Percentiles rank a stretch among this genome's conserved stretches.
phyloP scores from a whole-genome alignment of 2,888 invertebrate species.

The Cotesia congregata region DNA sequence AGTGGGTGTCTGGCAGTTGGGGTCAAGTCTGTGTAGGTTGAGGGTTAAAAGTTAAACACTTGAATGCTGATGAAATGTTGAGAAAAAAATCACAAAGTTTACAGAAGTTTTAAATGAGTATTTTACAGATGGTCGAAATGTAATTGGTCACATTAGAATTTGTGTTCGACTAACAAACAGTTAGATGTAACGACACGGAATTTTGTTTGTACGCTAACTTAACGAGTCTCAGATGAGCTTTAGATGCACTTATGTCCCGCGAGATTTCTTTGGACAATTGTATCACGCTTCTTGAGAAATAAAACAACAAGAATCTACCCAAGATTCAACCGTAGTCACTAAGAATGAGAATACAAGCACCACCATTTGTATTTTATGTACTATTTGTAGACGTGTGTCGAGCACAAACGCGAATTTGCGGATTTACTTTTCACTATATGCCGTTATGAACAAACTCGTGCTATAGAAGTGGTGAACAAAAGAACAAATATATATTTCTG shows the following conservation, averaged over 20 bases:
- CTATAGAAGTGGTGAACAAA: not conserved
- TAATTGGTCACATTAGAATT: not conserved
- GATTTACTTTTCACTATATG: not conserved
- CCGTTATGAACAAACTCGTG: not conserved
- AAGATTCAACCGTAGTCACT: not conserved
- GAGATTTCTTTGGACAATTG: conserved; percentile 14
- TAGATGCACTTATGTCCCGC: conserved; percentile 2
- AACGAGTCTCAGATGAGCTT: conserved; percentile 5
- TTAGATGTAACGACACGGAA: not conserved
- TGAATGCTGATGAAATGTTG: conserved; percentile 9
- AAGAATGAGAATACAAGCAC: conserved; percentile 10
- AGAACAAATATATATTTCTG: no score
- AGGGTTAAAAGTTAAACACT: not conserved
- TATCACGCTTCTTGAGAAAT: not conserved
- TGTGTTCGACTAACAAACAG: conserved; percentile 1
- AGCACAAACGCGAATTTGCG: conserved; percentile 4
- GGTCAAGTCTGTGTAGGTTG: not conserved
- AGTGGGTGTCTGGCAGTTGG: not conserved
- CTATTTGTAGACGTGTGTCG: not conserved
- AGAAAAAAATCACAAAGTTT: conserved; percentile 30
- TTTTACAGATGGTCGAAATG: no score
- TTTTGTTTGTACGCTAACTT: conserved; percentile 2
- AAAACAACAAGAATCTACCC: not conserved
- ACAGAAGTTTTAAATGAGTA: no score
- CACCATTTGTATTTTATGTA: conserved; percentile 12